A percentile compares a stretch with the other conserved stretches of the same genome.
phyloP scores from a whole-genome alignment of 2,113 vertebrate species.

The Pleuronectes platessa region DNA sequence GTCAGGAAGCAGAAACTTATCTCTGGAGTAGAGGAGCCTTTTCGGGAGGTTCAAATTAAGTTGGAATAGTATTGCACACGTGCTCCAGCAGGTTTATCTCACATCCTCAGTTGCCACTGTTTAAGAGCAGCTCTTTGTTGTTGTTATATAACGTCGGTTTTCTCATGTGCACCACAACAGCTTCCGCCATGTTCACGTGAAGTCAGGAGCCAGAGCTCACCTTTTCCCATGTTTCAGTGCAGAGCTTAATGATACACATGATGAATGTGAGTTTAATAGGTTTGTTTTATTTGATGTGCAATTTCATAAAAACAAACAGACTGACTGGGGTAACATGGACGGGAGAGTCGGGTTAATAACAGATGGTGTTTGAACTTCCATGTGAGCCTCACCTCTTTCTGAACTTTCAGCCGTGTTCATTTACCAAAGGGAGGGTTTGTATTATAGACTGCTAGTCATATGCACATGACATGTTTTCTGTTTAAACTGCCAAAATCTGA shows the following conservation, averaged over 20 bases:
- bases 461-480: slow-evolving; percentile 6
- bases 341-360: not conserved
- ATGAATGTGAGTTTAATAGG: slow-evolving; percentile 27
- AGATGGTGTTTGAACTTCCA: slow-evolving; percentile 1
- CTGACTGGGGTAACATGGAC: not conserved
- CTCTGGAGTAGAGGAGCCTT: not conserved
- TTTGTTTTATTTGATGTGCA: not conserved
- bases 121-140: slow-evolving; percentile 13
- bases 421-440: slow-evolving; percentile 38
- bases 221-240: not conserved
- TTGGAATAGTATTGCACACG: not conserved
- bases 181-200: not conserved
- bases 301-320: not conserved
- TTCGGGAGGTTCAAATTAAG: slow-evolving; percentile 1
- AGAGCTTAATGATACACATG: slow-evolving; percentile 8
- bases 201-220: not conserved
- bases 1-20: slow-evolving; percentile 6
- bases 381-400: not conserved
- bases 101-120: not conserved
- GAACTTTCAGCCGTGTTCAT: not conserved
- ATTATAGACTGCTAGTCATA: slow-evolving; percentile 16
- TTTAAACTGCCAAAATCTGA: slow-evolving; percentile 11
- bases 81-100: not conserved
- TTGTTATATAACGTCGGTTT: slow-evolving; percentile 1
- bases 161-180: too few species aligned